Base-by-base conservation (phyloP, 2,797 vertebrate genomes). In the Margarornis squamiger region DNA sequence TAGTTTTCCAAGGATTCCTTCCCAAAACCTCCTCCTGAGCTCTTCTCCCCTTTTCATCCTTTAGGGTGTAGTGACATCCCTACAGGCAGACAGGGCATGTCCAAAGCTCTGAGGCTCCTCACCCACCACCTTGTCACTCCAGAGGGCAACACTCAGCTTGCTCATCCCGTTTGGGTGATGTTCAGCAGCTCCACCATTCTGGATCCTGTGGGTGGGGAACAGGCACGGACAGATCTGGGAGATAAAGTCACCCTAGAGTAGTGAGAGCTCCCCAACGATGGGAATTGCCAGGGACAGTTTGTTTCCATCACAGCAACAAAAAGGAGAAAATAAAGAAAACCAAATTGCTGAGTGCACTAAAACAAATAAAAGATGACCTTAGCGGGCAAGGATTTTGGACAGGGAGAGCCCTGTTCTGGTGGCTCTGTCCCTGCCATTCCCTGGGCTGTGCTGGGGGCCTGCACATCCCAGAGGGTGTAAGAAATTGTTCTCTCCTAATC, bases 111-210 rank as follows among this genome's bases (percentile, higher is more conserved):
- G 27, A 43, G 70, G 10, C 27, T 52, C 38, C 55, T 66, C 43
- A 21, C 17, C 26, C 29, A 8, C 30, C n/a, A 2, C 0, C 1
- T 12, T 12, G 2, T 34, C 21, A 2, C 24, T 46, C n/a, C 0
- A 2, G 45, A 58, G 30, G 26, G 58, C 52, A 15, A 0, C 0
- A 2, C 49, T 72, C 7, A 2, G 20, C 11, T 57, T 48, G 38
- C 34, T 52, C 18, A 3, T 46, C n/a, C 34, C 39, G 3, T 16
- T 19, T 27, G 85, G 75, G 9, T n/a, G 59, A 26, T 11, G 41
- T 39, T 61, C 68, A 38, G 79, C 57, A 38, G 46, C 58, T 71
- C 68, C 58, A 15, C 61, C 20, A 0, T 23, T 49, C 41, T 20
- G 54, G 79, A 9, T 51, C 27, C 43, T 68, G 54, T 34, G 11